A percentile compares a stretch with the other conserved stretches of the same genome.
Evolutionary conservation across 2,113 vertebrate genomes (phyloP).

Genomic region (Drymodes brunneopygia): DNA sequence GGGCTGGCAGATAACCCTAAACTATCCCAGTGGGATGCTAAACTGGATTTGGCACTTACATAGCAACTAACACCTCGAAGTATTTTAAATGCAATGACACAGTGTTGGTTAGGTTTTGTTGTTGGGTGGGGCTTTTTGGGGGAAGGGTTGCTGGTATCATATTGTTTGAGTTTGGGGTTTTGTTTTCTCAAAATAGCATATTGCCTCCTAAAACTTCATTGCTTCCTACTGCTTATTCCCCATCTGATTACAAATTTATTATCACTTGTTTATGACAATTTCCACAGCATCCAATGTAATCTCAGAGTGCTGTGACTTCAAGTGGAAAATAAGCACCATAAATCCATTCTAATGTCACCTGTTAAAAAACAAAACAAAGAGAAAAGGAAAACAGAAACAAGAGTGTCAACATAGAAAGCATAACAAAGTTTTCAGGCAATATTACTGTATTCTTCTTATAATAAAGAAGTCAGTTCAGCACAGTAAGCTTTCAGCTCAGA

Average conservation of each 20-base stretch:
- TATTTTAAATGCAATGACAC: neutral
- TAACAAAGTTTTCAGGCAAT: neutral
- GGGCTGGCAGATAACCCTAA: no score
- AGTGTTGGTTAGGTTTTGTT: neutral
- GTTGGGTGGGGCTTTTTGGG: no score
- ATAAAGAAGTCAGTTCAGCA: neutral
- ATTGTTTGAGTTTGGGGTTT: neutral
- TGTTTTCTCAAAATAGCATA: neutral
- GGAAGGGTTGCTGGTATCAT: accelerated
- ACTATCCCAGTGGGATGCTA: neutral
- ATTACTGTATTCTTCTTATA: neutral
- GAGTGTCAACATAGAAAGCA: neutral
- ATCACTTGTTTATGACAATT: constrained; percentile 13
- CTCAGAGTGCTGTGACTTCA: neutral
- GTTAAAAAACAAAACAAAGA: neutral
- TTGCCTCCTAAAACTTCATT: neutral
- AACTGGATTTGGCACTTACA: neutral
- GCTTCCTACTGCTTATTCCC: neutral
- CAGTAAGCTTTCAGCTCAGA: constrained; percentile 17
- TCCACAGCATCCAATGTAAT: neutral
- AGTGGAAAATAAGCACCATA: constrained; percentile 13
- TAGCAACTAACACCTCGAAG: neutral
- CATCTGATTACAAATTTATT: neutral
- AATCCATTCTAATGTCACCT: neutral
- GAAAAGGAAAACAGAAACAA: neutral